These are phyloP conservation scores for Physella acuta DNA, from an alignment of 1,140 invertebrate genomes.

Conservation along the genomic window DNA sequence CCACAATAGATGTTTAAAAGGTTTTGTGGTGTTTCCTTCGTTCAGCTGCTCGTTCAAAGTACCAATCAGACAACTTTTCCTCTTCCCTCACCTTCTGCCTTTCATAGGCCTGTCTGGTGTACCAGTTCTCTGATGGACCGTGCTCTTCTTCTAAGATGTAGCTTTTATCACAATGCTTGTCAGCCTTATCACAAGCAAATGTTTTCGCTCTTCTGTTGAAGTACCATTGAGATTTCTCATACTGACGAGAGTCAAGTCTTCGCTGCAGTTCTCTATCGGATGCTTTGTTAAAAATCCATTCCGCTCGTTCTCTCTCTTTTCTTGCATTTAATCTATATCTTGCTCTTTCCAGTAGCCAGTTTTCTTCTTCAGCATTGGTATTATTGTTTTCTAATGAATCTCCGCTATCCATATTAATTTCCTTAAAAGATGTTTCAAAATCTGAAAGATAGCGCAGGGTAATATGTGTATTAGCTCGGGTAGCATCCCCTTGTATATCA, in stretches of 20 bases:
- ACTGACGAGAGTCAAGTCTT: no score
- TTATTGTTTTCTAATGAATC: no score
- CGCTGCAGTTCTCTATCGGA: background rate
- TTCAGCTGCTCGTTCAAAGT: slow-evolving; percentile 11
- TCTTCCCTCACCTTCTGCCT: slow-evolving; percentile 1
- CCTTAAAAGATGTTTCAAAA: no score
- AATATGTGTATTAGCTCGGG: background rate
- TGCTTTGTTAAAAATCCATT: slow-evolving; percentile 4
- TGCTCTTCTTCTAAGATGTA: background rate
- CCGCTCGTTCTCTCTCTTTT: slow-evolving; percentile 6
- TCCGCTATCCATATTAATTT: no score
- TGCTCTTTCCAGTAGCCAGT: background rate
- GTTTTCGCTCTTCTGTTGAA: background rate
- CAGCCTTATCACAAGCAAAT: background rate
- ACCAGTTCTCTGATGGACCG: slow-evolving; percentile 10
- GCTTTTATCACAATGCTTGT: background rate
- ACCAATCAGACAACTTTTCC: slow-evolving; percentile 8
- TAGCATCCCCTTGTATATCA: background rate
- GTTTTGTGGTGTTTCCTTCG: slow-evolving; percentile 1
- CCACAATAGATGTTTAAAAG: no score
- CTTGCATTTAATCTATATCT: background rate
- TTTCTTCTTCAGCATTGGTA: background rate
- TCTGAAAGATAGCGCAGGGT: background rate
- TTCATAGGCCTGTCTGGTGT: background rate
- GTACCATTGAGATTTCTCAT: background rate